Conservation (phyloP, 2,113 vertebrate genomes). For the Pardalotus punctatus region DNA sequence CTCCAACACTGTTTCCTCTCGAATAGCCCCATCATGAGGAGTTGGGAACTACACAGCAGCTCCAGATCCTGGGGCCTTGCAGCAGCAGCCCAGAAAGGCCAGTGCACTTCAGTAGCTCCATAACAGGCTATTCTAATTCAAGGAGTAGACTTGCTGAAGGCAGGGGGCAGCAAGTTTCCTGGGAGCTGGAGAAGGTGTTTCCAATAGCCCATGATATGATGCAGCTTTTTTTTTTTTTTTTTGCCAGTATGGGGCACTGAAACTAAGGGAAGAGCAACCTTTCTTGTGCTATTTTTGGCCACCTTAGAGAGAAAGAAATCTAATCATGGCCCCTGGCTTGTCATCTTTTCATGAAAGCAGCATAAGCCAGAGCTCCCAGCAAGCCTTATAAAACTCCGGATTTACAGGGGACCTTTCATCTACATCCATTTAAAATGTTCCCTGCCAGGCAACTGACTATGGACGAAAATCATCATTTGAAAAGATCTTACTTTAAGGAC, state of each 20-base stretch:
- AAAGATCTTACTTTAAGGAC: constrained; percentile 87
- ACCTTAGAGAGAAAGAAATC: constrained; percentile 35
- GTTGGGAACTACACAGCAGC: neutral
- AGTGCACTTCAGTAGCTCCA: neutral
- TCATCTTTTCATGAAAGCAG: constrained; percentile 67
- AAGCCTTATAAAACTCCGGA: constrained; percentile 56
- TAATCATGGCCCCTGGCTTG: constrained; percentile 58
- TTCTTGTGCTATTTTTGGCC: constrained; percentile 64
- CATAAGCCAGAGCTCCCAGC: constrained; percentile 42
- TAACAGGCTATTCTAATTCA: neutral
- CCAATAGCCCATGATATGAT: neutral
- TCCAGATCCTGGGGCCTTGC: neutral
- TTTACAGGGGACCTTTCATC: constrained; percentile 67
- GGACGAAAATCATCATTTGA: constrained; percentile 44
- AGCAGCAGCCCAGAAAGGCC: neutral
- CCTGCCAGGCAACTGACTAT: constrained; percentile 53
- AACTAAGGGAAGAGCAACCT: constrained; percentile 30
- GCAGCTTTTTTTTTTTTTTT: constrained; percentile 9
- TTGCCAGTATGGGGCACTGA: neutral
- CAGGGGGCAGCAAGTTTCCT: neutral
- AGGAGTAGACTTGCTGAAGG: neutral
- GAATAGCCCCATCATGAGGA: neutral
- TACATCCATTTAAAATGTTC: constrained; percentile 65
- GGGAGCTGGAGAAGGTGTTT: neutral
- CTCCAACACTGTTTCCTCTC: neutral